Evolutionary conservation across 2,113 vertebrate genomes (phyloP).

Genomic region (Callipepla californica): DNA sequence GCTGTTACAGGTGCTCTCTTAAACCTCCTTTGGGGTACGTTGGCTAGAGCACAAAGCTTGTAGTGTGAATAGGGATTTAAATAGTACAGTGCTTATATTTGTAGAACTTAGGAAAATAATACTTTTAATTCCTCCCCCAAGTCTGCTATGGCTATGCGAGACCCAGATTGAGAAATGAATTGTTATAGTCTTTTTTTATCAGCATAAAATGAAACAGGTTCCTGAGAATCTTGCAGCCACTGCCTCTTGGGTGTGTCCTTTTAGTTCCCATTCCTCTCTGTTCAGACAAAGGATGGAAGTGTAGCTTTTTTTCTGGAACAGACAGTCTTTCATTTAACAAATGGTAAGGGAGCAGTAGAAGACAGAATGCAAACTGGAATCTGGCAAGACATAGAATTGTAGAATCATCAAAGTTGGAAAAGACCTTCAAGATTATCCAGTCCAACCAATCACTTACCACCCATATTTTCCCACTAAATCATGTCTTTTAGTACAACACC

Average conservation of each 20-base stretch:
- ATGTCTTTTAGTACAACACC: no score
- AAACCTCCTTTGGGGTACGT: not conserved
- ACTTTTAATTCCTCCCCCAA: not conserved
- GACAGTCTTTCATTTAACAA: not conserved
- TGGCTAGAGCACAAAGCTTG: not conserved
- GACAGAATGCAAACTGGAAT: not conserved
- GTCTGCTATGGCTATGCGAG: not conserved
- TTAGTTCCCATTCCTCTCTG: not conserved
- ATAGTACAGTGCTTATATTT: not conserved
- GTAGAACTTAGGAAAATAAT: not conserved
- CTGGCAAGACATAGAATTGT: not conserved
- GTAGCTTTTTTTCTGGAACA: not conserved
- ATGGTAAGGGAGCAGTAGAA: not conserved
- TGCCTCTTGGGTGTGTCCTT: not conserved
- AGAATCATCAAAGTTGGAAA: no score
- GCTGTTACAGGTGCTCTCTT: not conserved
- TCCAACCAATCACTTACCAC: no score
- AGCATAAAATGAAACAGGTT: not conserved
- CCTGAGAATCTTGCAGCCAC: not conserved
- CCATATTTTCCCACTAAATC: no score
- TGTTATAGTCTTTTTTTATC: not conserved
- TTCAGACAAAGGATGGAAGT: not conserved
- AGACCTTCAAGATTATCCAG: no score
- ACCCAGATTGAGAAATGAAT: not conserved
- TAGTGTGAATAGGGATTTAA: not conserved